Conservation (phyloP, 1,140 invertebrate genomes). For the Trichonephila clavata region DNA sequence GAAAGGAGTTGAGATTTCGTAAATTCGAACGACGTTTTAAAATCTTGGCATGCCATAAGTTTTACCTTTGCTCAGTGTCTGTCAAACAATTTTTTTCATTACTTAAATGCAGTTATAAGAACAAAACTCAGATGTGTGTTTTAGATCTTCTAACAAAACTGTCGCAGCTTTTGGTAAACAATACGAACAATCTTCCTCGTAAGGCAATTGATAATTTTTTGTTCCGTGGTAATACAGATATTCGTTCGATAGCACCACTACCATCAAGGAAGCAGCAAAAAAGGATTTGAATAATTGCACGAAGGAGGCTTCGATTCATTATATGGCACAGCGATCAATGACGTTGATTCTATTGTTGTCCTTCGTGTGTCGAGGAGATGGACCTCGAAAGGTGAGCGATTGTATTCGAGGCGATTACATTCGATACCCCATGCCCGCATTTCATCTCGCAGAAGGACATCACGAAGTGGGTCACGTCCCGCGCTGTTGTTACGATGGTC, state of each 20-base stretch:
- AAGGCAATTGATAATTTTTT: background rate
- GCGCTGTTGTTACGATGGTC: constrained; percentile 36
- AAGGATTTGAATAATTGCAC: background rate
- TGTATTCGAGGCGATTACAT: constrained; percentile 49
- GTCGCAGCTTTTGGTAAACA: background rate
- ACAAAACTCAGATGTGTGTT: too few species aligned
- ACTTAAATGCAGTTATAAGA: too few species aligned
- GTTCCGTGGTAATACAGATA: background rate
- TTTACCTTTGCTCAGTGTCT: too few species aligned
- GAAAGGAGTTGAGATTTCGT: too few species aligned
- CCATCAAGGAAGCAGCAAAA: background rate
- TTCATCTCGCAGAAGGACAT: constrained; percentile 38
- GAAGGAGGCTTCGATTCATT: constrained; percentile 6
- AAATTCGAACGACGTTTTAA: too few species aligned
- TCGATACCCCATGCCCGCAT: constrained; percentile 51
- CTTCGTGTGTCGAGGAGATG: constrained; percentile 1
- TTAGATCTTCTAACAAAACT: too few species aligned
- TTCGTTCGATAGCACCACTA: background rate
- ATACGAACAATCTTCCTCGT: background rate
- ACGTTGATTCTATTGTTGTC: background rate
- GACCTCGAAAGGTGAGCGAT: constrained; percentile 42
- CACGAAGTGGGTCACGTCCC: constrained; percentile 47
- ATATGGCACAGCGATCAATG: background rate
- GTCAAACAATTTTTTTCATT: too few species aligned
- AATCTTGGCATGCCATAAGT: too few species aligned